Evolutionary conservation across 2,888 invertebrate genomes (phyloP).

Genomic region (Clepsis dumicolana): DNA sequence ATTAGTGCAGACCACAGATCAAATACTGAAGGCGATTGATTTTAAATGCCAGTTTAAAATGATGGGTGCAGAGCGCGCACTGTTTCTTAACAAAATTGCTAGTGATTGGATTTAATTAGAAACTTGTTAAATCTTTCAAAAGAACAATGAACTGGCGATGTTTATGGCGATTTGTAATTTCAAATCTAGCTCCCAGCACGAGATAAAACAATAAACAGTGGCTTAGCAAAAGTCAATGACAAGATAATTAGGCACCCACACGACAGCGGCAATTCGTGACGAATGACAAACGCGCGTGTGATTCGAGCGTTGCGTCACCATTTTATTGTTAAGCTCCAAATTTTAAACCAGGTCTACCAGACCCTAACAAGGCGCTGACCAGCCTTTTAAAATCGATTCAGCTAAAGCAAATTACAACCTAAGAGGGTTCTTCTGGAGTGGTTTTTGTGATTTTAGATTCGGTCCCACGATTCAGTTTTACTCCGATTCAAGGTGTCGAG

Average conservation of each 20-base stretch:
- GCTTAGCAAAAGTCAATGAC: conserved; percentile 39
- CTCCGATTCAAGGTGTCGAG: conserved; percentile 47
- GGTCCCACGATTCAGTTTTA: conserved; percentile 48
- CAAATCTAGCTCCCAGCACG: conserved; percentile 25
- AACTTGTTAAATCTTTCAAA: conserved; percentile 12
- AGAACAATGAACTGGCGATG: conserved; percentile 18
- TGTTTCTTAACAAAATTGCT: background rate
- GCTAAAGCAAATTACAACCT: conserved; percentile 2
- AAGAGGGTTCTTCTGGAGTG: conserved; percentile 28
- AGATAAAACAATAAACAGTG: conserved; percentile 38
- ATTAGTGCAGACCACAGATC: background rate
- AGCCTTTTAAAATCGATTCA: conserved; percentile 17
- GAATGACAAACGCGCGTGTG: conserved; percentile 38
- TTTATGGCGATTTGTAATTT: conserved; percentile 23
- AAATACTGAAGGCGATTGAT: background rate
- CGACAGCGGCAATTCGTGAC: conserved; percentile 42
- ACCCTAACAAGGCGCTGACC: conserved; percentile 20
- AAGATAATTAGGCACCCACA: conserved; percentile 41
- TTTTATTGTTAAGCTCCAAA: conserved; percentile 17
- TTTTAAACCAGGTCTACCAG: conserved; percentile 13
- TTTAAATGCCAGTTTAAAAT: background rate
- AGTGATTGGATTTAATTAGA: conserved; percentile 5
- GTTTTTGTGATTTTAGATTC: conserved; percentile 37
- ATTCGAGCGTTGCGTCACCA: conserved; percentile 40
- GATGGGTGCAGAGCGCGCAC: background rate